A percentile compares a stretch with the other conserved stretches of the same genome.
Evolutionary conservation across 2,888 invertebrate genomes (phyloP).

Genomic region (Therioaphis trifolii): DNA sequence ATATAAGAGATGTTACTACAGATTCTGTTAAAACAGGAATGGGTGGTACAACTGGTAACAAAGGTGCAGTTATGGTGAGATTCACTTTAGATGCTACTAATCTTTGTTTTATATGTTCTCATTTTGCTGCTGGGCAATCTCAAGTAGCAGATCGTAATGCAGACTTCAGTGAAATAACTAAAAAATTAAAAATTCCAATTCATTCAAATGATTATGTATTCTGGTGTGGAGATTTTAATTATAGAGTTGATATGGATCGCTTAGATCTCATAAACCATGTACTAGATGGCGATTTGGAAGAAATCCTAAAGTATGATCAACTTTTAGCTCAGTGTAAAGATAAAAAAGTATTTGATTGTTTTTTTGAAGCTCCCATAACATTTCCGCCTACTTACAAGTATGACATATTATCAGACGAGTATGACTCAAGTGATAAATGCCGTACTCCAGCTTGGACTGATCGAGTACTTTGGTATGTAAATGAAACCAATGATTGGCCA

Average conservation of each 20-base stretch:
- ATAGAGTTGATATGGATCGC: conserved; percentile 94
- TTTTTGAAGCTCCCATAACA: conserved; percentile 88
- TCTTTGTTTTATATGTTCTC: conserved; percentile 97
- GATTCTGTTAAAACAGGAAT: conserved; percentile 98
- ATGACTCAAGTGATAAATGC: conserved; percentile 98
- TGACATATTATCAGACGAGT: conserved; percentile 97
- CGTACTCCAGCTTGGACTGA: conserved; percentile 99
- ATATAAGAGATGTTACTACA: conserved; percentile 90
- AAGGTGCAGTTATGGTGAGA: conserved; percentile 94
- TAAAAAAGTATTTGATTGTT: conserved; percentile 90
- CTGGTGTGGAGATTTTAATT: conserved; percentile 99
- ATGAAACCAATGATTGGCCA: conserved; percentile 73
- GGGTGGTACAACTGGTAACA: conserved; percentile 97
- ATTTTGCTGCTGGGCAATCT: conserved; percentile 98
- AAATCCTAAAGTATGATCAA: conserved; percentile 89
- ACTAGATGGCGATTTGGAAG: conserved; percentile 78
- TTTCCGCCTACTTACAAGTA: conserved; percentile 99
- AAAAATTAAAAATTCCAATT: conserved; percentile 91
- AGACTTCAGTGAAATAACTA: conserved; percentile 94
- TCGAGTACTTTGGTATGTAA: conserved; percentile 89
- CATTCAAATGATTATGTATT: conserved; percentile 98
- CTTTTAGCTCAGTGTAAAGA: conserved; percentile 82
- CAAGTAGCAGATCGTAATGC: conserved; percentile 95
- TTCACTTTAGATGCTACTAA: conserved; percentile 93
- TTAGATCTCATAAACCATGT: conserved; percentile 91